Conservation (phyloP, 2,113 vertebrate species). For the Seriola dumerili region DNA sequence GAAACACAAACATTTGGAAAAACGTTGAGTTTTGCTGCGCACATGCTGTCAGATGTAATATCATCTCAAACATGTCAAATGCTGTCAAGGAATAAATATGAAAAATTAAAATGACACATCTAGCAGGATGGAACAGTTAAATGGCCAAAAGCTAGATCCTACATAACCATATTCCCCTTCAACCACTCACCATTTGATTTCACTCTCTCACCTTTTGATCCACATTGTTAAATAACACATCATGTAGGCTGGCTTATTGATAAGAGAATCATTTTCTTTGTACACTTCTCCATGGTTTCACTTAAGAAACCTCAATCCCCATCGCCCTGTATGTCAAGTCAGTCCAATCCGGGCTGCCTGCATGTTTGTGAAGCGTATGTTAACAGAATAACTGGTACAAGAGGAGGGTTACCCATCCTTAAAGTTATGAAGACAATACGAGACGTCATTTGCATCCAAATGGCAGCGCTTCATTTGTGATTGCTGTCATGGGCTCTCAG, state of each 20-base stretch:
- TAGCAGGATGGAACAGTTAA: constrained; percentile 52
- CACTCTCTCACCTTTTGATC: constrained; percentile 46
- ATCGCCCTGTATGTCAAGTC: constrained; percentile 27
- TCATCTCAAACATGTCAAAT: constrained; percentile 57
- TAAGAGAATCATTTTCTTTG: constrained; percentile 11
- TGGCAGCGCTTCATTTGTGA: constrained; percentile 22
- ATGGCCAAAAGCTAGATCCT: constrained; percentile 57
- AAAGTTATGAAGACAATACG: constrained; percentile 16
- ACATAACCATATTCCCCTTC: constrained; percentile 37
- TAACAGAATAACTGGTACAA: no score
- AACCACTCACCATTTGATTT: constrained; percentile 65
- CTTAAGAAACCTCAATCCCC: not conserved
- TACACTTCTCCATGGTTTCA: constrained; percentile 17
- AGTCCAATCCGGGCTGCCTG: constrained; percentile 13
- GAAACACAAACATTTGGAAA: constrained; percentile 55
- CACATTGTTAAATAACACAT: constrained; percentile 49
- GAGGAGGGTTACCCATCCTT: no score
- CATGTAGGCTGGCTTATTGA: constrained; percentile 39
- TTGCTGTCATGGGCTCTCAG: not conserved
- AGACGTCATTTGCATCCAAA: constrained; percentile 37
- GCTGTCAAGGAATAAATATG: constrained; percentile 50
- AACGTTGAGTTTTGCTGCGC: constrained; percentile 15
- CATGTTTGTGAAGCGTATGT: constrained; percentile 11
- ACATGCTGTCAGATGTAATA: constrained; percentile 40
- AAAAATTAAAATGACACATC: constrained; percentile 61